phyloP scores from a whole-genome alignment of 2,113 vertebrate species.

The Callocephalon fimbriatum region DNA sequence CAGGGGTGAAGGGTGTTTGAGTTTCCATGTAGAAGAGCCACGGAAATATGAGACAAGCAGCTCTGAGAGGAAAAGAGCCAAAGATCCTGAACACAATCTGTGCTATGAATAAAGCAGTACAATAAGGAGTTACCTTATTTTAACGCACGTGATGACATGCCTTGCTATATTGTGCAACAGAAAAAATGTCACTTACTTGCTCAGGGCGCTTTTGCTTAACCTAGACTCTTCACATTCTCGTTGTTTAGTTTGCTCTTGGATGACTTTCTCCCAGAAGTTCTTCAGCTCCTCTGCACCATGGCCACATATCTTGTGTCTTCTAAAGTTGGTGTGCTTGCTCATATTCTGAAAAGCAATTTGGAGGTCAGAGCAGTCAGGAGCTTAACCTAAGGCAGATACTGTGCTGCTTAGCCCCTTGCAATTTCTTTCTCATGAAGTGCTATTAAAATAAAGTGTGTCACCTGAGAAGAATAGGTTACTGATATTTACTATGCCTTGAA shows the following conservation, averaged over 20 bases:
- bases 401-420: neutral
- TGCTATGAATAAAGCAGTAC: slow-evolving; percentile 63
- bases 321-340: neutral
- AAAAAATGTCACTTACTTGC: slow-evolving; percentile 64
- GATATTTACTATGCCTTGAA: neutral
- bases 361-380: neutral
- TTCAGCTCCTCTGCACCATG: slow-evolving; percentile 53
- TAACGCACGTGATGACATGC: neutral
- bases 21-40: slow-evolving; percentile 48
- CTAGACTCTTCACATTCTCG: slow-evolving; percentile 50
- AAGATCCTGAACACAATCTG: slow-evolving; percentile 43
- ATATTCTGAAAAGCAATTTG: slow-evolving; percentile 64
- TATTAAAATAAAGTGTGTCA: neutral
- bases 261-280: slow-evolving; percentile 72
- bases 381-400: neutral
- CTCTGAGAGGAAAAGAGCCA: slow-evolving; percentile 48
- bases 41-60: slow-evolving; percentile 56
- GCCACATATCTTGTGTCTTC: neutral
- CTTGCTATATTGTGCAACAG: neutral
- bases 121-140: slow-evolving; percentile 44
- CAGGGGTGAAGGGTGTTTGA: slow-evolving; percentile 2
- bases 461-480: neutral
- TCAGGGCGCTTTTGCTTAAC: slow-evolving; percentile 63
- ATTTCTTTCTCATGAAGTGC: neutral
- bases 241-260: slow-evolving; percentile 41